Evolutionary conservation across 2,888 invertebrate species (phyloP).

Genomic region (Tipula helvola): DNA sequence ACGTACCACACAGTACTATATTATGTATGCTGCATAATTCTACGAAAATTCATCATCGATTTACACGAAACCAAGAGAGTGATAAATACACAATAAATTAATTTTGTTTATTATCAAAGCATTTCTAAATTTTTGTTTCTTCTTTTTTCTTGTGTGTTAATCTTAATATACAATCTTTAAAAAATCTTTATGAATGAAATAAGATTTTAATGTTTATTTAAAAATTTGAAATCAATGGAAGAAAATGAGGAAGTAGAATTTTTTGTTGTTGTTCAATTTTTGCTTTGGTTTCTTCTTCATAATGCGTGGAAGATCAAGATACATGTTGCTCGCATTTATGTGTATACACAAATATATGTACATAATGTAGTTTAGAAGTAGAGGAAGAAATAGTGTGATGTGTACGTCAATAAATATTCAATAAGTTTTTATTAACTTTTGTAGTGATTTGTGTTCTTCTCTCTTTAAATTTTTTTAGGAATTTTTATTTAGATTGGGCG

Average conservation of each 20-base stretch:
- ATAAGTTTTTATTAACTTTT: constrained; percentile 4
- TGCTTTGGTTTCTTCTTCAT: not conserved
- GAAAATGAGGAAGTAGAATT: not conserved
- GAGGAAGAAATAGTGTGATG: not conserved
- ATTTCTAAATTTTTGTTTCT: not conserved
- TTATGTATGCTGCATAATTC: not conserved
- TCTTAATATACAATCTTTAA: constrained; percentile 4
- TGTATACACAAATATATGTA: not conserved
- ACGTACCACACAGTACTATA: not conserved
- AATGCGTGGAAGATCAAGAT: not conserved
- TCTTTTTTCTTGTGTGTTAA: not conserved
- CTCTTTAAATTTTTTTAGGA: not conserved
- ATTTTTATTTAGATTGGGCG: not conserved
- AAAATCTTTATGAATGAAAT: not conserved
- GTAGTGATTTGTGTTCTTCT: not conserved
- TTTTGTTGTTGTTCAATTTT: not conserved
- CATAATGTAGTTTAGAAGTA: not conserved
- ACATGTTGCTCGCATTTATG: not conserved
- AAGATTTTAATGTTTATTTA: not conserved
- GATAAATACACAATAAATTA: not conserved
- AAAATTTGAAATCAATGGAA: not conserved
- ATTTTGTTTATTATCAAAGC: constrained; percentile 4
- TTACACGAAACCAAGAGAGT: not conserved
- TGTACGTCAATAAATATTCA: constrained; percentile 4
- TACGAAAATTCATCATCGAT: not conserved